Percentiles rank a stretch among this genome's conserved stretches.
Conservation (phyloP, 2,888 invertebrate genomes). For the Alviniconcha strummeri region DNA sequence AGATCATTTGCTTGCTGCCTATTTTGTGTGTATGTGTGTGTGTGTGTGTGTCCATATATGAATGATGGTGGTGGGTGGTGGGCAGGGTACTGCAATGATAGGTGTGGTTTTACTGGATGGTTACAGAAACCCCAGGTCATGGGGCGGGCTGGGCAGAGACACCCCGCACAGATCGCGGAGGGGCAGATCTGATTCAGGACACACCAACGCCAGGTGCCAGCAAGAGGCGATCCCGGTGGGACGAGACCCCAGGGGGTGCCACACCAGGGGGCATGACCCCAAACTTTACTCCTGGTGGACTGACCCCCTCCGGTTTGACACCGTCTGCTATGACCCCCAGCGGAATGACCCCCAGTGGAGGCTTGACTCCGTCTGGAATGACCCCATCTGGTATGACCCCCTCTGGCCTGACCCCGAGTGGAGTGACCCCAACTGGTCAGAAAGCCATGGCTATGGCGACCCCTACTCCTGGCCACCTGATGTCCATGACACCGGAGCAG, state of each 20-base stretch:
- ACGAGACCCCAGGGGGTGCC: slow-evolving; percentile 90
- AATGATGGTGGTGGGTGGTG: neutral
- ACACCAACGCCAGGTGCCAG: slow-evolving; percentile 95
- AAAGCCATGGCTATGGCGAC: slow-evolving; percentile 99
- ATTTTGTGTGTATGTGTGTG: neutral
- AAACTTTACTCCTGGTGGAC: slow-evolving; percentile 77
- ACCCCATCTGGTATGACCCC: slow-evolving; percentile 72
- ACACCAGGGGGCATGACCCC: slow-evolving; percentile 73
- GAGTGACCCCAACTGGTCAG: slow-evolving; percentile 77
- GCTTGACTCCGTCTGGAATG: slow-evolving; percentile 64
- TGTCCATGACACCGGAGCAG: slow-evolving; percentile 99
- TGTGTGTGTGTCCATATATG: neutral
- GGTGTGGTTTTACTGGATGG: too few relatives aligned
- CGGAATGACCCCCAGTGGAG: slow-evolving; percentile 66
- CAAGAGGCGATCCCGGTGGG: slow-evolving; percentile 97
- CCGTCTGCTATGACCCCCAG: slow-evolving; percentile 66
- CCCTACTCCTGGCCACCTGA: slow-evolving; percentile 94
- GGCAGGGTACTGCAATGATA: too few relatives aligned
- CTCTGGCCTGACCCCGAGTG: slow-evolving; percentile 71
- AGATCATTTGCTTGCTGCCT: too few relatives aligned
- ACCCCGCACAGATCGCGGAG: slow-evolving; percentile 91
- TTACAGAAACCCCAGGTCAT: slow-evolving; percentile 92
- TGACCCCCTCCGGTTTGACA: slow-evolving; percentile 71
- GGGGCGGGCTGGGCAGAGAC: slow-evolving; percentile 99
- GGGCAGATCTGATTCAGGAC: slow-evolving; percentile 81